These are phyloP conservation scores for Eristalinus sepulchralis DNA, from an alignment of 2,888 invertebrate species.

Conservation along the genomic window DNA sequence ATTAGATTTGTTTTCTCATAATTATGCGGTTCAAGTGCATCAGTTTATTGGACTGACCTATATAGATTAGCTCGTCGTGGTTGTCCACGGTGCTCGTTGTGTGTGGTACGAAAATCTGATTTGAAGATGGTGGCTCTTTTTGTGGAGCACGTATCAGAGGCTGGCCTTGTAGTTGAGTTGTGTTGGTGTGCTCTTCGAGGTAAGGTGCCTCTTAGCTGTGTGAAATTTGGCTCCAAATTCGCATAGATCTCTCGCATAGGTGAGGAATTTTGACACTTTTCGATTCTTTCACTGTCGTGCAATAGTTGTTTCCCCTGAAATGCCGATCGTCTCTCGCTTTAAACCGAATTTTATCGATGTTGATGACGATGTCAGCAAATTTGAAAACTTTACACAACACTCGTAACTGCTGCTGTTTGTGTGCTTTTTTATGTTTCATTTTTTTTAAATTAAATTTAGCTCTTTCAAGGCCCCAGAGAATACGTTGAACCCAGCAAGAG, in stretches of 20 bases:
- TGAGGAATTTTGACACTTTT: background rate
- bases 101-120: background rate
- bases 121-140: background rate
- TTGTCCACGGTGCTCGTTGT: background rate
- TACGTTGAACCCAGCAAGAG: background rate
- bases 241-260: background rate
- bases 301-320: too few relatives aligned
- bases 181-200: background rate
- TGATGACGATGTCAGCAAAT: background rate
- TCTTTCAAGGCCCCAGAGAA: background rate
- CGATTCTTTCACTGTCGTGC: background rate
- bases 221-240: background rate
- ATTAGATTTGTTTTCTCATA: slow-evolving; percentile 18
- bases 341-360: background rate
- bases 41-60: slow-evolving; percentile 59
- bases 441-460: background rate
- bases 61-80: slow-evolving; percentile 33
- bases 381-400: too few relatives aligned
- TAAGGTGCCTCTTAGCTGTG: background rate
- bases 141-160: background rate
- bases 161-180: background rate
- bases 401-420: too few relatives aligned
- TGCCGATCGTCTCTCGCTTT: too few relatives aligned
- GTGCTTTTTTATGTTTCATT: too few relatives aligned
- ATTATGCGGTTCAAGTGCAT: slow-evolving; percentile 60